phyloP scores from a whole-genome alignment of 35 echinoderm and acorn worm species.

The Chiridota heheva region DNA sequence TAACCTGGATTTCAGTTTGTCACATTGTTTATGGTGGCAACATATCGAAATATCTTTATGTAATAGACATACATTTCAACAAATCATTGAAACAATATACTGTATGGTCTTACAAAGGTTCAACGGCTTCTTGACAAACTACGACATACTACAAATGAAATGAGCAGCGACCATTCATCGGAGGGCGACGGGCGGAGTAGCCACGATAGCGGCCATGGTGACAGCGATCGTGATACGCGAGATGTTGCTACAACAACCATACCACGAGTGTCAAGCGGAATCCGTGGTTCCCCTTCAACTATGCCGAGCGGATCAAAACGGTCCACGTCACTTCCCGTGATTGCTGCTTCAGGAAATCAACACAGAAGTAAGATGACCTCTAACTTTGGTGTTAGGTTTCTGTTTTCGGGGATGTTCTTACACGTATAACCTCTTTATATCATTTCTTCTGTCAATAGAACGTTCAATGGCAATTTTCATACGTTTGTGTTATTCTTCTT shows the following conservation, averaged over 20 bases:
- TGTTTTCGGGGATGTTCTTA: too few relatives aligned
- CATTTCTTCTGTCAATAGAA: too few relatives aligned
- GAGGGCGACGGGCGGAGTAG: constrained; percentile 60
- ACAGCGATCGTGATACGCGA: constrained; percentile 66
- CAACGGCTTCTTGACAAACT: constrained; percentile 66
- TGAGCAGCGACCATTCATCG: constrained; percentile 48
- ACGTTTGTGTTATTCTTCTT: too few relatives aligned
- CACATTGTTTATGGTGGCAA: too few relatives aligned
- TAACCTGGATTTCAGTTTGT: too few relatives aligned
- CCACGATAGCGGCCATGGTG: constrained; percentile 83
- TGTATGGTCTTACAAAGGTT: constrained; percentile 35
- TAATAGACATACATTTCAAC: too few relatives aligned
- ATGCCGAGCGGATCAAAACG: constrained; percentile 25
- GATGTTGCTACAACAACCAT: constrained; percentile 48
- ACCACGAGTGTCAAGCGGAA: neutral
- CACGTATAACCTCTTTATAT: too few relatives aligned
- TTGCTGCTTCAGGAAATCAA: neutral
- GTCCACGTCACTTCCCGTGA: constrained; percentile 30
- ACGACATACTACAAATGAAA: constrained; percentile 41
- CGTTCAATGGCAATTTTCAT: too few relatives aligned
- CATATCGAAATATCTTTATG: too few relatives aligned
- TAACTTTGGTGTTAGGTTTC: too few relatives aligned
- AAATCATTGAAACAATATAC: too few relatives aligned
- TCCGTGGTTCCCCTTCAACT: neutral
- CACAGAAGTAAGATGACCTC: neutral